Base-by-base conservation (phyloP, 2,797 vertebrate species). In the Tapera naevia region DNA sequence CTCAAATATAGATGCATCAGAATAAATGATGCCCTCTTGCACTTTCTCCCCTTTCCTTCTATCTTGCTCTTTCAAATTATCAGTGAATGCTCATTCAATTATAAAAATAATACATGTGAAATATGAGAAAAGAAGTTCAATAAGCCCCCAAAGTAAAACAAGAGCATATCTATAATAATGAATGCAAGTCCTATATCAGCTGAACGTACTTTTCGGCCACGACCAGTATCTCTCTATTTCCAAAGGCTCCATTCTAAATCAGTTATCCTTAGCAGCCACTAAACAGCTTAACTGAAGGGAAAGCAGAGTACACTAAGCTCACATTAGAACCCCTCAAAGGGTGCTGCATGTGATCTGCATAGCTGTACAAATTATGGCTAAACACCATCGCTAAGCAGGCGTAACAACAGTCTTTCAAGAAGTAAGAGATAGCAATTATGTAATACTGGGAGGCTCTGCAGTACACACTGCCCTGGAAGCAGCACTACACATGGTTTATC, bases 381-480 rank as follows among this genome's bases (percentile, higher is more conserved):
- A n/a, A 43, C 67, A 56, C 35, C 37, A 30, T 4, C 24, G 56
- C 62, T 64, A 16, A n/a, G 57, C 21, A 78, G 46, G 23, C 57
- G 35, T 10, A n/a, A 43, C 28, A 54, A 5, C 35, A 81, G 33
- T 11, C 56, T 69, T 45, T 10, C 28, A 16, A 43, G 67, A 41
- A 37, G 0, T 5, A 25, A 45, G 28, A 21, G 13, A 35, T 4
- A 22, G 23, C 19, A 2, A 12, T 24, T 21, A 7, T 4, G 4
- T 17, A n/a, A 33, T 5, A 45, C 43, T 18, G 4, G 8, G 78
- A 28, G 67, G 37, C 27, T 65, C 43, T 32, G 25, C 18, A 10
- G 35, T 2, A 12, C 43, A 9, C 45, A 8, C 13, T 35, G 46
- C 56, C 23, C 28, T 21, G 37, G 51, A 28, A 72, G 33, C 33